Evolutionary conservation across 2,797 vertebrate species (phyloP), one percentile per base, ranked within the genome.

Genomic region (Enteromius treurensis): DNA sequence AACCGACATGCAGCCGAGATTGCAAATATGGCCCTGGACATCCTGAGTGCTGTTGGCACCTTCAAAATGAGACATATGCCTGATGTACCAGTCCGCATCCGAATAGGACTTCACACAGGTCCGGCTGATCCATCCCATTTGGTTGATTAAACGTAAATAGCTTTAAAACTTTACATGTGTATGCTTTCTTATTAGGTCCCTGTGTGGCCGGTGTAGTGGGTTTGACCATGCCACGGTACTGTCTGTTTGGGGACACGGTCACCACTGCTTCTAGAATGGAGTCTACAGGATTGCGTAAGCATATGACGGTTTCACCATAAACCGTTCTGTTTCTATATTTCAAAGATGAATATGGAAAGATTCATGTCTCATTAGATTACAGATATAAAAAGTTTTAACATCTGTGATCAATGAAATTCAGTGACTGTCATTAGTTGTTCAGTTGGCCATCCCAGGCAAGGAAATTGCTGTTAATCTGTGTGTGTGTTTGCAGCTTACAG

Each of bases 41-140:
- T 98, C 89, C 93, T 98, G 84, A 97, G 96, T 73, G 96, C 96
- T 0, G 94, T 97, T 83, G 97, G 96, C 17, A 95, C 94, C 0
- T 99, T 97, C 86, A 96, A 96, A 89, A 97, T 98, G 96, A 95
- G 93, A 77, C 97, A 97, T 87, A 96, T 97, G 94, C 96, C 97
- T 0, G 95, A 97, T 1, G 93, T 97, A 55, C 96, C 96, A 0
- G 94, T 98, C 74, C 93, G 94, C 90, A 97, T 98, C 85, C 91
- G 95, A 21, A 97, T 97, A 0, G 96, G 96, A 40, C 92, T 99
- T 17, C 95, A 98, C 87, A 95, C 97, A 93, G 96, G 96, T 97
- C 89, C 88, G 91, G 69, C 26, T 34, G 26, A 71, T 37, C 26
- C 26, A 49, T 69, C 42, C 32, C 51, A 32, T 55, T 76, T 32